These are phyloP conservation scores for Latrodectus hesperus DNA, from an alignment of 2,888 invertebrate genomes.

Conservation along the genomic window DNA sequence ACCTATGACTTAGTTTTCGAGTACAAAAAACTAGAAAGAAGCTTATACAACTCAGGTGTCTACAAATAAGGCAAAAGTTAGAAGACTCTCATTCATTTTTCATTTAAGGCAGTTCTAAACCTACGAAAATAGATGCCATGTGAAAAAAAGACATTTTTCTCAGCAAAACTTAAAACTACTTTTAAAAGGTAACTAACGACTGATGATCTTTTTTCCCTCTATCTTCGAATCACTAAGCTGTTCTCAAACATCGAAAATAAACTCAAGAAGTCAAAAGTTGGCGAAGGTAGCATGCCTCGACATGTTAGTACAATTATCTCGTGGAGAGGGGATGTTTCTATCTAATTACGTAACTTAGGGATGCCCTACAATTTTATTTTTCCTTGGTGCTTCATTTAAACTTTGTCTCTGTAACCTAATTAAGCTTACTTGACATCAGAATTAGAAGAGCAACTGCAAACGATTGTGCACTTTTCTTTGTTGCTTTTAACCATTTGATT, in stretches of 20 bases:
- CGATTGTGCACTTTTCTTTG: constrained; percentile 44
- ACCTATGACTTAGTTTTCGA: constrained; percentile 16
- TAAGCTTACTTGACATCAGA: constrained; percentile 61
- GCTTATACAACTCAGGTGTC: constrained; percentile 8
- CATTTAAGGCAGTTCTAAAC: constrained; percentile 32
- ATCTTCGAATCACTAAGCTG: constrained; percentile 52
- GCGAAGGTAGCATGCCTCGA: constrained; percentile 51
- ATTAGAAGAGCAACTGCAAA: constrained; percentile 37
- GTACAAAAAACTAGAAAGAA: constrained; percentile 23
- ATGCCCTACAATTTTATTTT: constrained; percentile 47
- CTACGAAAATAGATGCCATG: not conserved
- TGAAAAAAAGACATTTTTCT: constrained; percentile 6
- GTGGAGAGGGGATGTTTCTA: constrained; percentile 44
- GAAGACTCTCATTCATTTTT: constrained; percentile 41
- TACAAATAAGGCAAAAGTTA: constrained; percentile 15
- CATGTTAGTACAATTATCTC: constrained; percentile 65
- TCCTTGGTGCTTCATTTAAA: constrained; percentile 54
- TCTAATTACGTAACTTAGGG: constrained; percentile 59
- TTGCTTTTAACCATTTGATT: constrained; percentile 50
- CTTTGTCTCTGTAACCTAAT: constrained; percentile 63
- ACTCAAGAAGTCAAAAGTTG: constrained; percentile 63
- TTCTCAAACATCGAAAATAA: constrained; percentile 64
- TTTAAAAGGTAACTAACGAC: constrained; percentile 56
- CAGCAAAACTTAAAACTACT: constrained; percentile 57
- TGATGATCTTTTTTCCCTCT: constrained; percentile 37